Conservation (phyloP, 2,113 vertebrate species). For the Anhinga rufa region DNA sequence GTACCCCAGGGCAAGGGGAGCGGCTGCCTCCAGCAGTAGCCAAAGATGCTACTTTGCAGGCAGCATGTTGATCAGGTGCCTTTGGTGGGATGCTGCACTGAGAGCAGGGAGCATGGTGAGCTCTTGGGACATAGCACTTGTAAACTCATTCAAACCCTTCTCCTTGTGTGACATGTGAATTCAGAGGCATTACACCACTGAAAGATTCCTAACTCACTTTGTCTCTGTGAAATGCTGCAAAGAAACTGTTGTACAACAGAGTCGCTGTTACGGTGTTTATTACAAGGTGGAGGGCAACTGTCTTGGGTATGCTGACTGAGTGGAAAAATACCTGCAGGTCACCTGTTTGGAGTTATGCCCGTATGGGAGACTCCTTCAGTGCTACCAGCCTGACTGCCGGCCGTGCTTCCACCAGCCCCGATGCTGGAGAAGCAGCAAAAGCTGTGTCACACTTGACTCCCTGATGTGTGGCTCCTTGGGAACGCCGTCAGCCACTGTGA, state of each 20-base stretch:
- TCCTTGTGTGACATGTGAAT: neutral
- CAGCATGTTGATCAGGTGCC: neutral
- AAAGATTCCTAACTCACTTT: neutral
- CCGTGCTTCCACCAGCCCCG: neutral
- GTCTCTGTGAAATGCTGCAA: neutral
- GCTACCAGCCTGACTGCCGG: neutral
- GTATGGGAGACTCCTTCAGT: neutral
- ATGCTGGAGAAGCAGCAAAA: neutral
- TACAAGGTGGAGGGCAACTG: neutral
- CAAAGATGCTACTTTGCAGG: neutral
- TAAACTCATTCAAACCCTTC: neutral
- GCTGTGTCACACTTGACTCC: neutral
- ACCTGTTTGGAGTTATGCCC: neutral
- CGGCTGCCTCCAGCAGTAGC: neutral
- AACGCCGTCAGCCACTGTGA: fast-evolving
- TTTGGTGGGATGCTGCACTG: neutral
- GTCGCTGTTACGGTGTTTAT: fast-evolving
- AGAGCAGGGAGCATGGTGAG: neutral
- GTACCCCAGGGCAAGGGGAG: neutral
- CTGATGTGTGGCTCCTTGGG: neutral
- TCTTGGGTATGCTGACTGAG: slow-evolving; percentile 12
- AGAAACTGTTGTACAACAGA: neutral
- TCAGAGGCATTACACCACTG: neutral
- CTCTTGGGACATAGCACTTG: neutral
- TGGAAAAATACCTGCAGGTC: slow-evolving; percentile 54